Evolutionary conservation across 1,140 invertebrate genomes (phyloP).

Genomic region (Pygmarrhopalites habei): DNA sequence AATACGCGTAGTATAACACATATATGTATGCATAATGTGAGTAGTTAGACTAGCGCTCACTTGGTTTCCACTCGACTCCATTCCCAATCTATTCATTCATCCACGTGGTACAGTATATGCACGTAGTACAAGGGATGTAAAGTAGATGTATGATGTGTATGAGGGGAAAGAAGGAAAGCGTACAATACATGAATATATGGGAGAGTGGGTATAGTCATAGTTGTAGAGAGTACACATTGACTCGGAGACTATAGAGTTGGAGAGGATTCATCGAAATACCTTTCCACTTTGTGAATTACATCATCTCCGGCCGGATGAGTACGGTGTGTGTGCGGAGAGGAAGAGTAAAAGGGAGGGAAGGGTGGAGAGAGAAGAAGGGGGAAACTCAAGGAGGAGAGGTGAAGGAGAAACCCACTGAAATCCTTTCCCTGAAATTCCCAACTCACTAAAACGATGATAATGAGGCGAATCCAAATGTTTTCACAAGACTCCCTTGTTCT

Average conservation of each 20-base stretch:
- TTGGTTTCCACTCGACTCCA: slow-evolving; percentile 2
- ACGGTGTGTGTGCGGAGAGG: not conserved
- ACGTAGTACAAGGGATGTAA: not conserved
- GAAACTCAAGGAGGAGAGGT: not conserved
- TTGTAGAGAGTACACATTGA: not conserved
- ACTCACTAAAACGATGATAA: slow-evolving; percentile 23
- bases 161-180: too few relatives aligned
- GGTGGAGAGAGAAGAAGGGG: not conserved
- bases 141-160: not conserved
- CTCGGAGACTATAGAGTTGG: not conserved
- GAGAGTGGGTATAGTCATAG: too few relatives aligned
- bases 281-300: not conserved
- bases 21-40: too few relatives aligned
- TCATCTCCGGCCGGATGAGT: not conserved
- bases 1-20: too few relatives aligned
- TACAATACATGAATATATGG: too few relatives aligned
- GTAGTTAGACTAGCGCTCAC: too few relatives aligned
- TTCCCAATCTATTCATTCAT: not conserved
- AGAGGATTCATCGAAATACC: not conserved
- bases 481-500: slow-evolving; percentile 18
- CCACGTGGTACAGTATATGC: not conserved
- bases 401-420: not conserved
- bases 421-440: too few relatives aligned
- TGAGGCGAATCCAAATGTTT: slow-evolving; percentile 25
- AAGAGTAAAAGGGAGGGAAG: not conserved